A percentile compares a stretch with the other conserved stretches of the same genome.
Conservation (phyloP, 2,888 invertebrate species). For the Xestia c-nigrum region DNA sequence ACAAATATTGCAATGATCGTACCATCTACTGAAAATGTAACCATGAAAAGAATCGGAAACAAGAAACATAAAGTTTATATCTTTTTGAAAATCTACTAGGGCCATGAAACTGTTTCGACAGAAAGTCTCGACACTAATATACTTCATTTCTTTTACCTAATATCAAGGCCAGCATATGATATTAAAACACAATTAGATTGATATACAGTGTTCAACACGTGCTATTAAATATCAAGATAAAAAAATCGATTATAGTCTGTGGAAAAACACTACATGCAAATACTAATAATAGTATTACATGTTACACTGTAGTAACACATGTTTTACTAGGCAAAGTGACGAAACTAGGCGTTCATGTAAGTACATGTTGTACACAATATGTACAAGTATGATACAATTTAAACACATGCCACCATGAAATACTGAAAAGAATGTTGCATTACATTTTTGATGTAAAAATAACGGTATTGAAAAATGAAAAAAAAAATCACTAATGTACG, state of each 20-base stretch:
- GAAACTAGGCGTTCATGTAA: not conserved
- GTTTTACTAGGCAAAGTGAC: not conserved
- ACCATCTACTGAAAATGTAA: not conserved
- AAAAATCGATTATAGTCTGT: not conserved
- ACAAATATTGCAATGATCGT: not conserved
- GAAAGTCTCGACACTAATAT: not conserved
- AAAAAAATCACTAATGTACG: no score
- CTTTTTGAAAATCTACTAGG: not conserved
- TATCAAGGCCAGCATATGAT: constrained; percentile 4
- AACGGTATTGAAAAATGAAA: not conserved
- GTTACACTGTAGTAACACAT: constrained; percentile 5
- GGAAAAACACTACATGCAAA: not conserved
- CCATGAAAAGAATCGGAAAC: not conserved
- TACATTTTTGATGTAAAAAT: not conserved
- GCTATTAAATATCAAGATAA: constrained; percentile 1
- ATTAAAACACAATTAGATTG: constrained; percentile 6
- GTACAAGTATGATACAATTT: not conserved
- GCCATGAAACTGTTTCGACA: not conserved
- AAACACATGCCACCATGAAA: not conserved
- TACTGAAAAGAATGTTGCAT: not conserved
- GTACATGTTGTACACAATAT: not conserved
- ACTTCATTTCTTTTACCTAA: not conserved
- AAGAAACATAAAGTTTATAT: not conserved
- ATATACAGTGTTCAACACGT: constrained; percentile 15
- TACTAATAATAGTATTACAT: constrained; percentile 4